A percentile compares a stretch with the other conserved stretches of the same genome.
Conservation (phyloP, 1,140 invertebrate species). For the Dryas iulia region DNA sequence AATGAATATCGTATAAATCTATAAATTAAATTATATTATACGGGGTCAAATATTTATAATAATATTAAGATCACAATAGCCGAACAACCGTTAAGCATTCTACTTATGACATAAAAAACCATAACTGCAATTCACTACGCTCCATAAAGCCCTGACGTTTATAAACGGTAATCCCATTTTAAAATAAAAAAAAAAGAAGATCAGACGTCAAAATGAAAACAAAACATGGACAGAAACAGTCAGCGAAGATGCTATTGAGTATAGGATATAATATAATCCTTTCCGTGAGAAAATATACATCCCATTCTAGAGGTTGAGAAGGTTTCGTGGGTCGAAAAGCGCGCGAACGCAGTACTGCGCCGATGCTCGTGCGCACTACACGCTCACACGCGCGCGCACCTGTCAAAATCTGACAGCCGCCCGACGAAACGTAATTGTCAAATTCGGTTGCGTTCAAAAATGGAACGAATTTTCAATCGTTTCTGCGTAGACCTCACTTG, state of each 20-base stretch:
- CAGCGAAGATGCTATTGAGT: constrained; percentile 44
- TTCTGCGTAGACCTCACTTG: constrained; percentile 55
- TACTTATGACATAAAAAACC: constrained; percentile 25
- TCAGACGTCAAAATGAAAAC: constrained; percentile 57
- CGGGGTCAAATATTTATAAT: constrained; percentile 13
- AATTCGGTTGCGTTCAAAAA: constrained; percentile 48
- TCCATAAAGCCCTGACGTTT: constrained; percentile 47
- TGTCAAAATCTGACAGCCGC: constrained; percentile 50
- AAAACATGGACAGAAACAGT: constrained; percentile 49
- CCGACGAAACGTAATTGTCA: constrained; percentile 48
- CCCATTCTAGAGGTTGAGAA: constrained; percentile 63
- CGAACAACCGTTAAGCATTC: constrained; percentile 14
- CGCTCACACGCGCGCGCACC: constrained; percentile 66
- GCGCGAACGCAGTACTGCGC: constrained; percentile 76
- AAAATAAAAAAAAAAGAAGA: constrained; percentile 42
- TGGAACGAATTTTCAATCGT: constrained; percentile 51
- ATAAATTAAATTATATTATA: background rate
- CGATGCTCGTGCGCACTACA: constrained; percentile 70
- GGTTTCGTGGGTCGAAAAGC: constrained; percentile 73
- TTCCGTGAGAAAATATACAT: constrained; percentile 46
- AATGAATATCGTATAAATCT: background rate
- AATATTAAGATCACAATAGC: constrained; percentile 16
- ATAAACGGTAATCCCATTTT: constrained; percentile 51
- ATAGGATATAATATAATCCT: constrained; percentile 36
- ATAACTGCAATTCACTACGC: constrained; percentile 52